A percentile compares a stretch with the other conserved stretches of the same genome.
Conservation (phyloP, 2,113 vertebrate species). For the Antechinus stuartii region DNA sequence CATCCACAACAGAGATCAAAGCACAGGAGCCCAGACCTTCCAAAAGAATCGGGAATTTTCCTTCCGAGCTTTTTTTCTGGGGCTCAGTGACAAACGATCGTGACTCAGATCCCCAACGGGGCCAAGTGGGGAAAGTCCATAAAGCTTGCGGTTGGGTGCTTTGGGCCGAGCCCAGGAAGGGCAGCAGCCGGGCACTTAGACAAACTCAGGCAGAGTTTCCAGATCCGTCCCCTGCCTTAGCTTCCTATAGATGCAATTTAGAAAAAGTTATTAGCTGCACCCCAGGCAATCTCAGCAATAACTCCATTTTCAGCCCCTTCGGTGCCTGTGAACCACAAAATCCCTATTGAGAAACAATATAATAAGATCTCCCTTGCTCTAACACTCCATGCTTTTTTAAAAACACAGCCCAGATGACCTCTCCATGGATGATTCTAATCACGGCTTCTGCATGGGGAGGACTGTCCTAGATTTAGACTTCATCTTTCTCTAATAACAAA, state of each 20-base stretch:
- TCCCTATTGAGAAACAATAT: not conserved
- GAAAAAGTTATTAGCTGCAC: not conserved
- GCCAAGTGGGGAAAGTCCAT: not conserved
- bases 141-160: not conserved
- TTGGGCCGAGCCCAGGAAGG: not conserved
- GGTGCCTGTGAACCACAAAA: not conserved
- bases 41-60: not conserved
- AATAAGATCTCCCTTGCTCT: not conserved
- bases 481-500: not conserved
- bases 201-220: not conserved
- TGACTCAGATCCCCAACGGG: not conserved
- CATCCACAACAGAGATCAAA: not conserved
- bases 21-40: not conserved
- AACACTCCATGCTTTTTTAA: not conserved
- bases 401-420: not conserved
- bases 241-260: not conserved
- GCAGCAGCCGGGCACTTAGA: not conserved
- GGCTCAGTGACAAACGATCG: not conserved
- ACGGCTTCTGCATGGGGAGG: not conserved
- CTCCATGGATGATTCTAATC: not conserved
- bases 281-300: not conserved
- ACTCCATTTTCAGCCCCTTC: not conserved
- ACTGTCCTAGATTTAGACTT: not conserved
- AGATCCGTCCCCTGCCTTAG: not conserved
- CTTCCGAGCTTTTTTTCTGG: not conserved